Percentiles rank a stretch among this genome's conserved stretches.
phyloP scores from a whole-genome alignment of 2,888 invertebrate species.

The Microctonus hyperodae region DNA sequence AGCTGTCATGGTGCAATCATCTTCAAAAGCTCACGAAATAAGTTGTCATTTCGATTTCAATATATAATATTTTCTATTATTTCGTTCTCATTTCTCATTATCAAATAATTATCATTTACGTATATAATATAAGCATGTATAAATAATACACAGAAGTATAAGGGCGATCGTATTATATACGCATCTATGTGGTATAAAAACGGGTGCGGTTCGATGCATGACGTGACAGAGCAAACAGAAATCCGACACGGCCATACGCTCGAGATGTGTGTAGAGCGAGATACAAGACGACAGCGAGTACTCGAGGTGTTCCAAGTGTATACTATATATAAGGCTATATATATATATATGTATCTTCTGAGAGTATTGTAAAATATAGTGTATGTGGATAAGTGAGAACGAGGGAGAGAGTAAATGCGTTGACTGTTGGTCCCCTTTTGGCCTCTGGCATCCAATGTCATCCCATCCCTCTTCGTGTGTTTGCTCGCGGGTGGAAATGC shows the following conservation, averaged over 20 bases:
- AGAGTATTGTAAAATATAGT: constrained; percentile 33
- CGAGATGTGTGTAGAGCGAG: constrained; percentile 34
- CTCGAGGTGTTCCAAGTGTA: constrained; percentile 31
- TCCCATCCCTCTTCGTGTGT: constrained; percentile 27
- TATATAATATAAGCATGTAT: no score
- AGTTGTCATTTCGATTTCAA: no score
- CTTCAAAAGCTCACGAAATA: background rate
- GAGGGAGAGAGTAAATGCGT: constrained; percentile 35
- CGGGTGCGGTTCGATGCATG: constrained; percentile 57
- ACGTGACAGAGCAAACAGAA: constrained; percentile 61
- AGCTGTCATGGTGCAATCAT: no score
- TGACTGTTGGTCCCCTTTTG: constrained; percentile 34
- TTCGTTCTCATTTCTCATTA: no score
- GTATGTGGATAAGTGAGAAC: constrained; percentile 35
- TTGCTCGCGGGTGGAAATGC: constrained; percentile 55
- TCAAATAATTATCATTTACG: no score
- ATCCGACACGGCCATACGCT: constrained; percentile 57
- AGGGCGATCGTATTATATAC: constrained; percentile 20
- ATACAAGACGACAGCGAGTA: constrained; percentile 32
- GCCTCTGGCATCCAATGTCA: constrained; percentile 53
- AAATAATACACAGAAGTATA: background rate
- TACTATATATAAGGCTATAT: constrained; percentile 14
- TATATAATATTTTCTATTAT: no score
- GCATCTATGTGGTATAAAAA: constrained; percentile 47
- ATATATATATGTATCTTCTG: constrained; percentile 7